Conservation (phyloP, 2,888 invertebrate species). For the Mesorhabditis spiculigera region DNA sequence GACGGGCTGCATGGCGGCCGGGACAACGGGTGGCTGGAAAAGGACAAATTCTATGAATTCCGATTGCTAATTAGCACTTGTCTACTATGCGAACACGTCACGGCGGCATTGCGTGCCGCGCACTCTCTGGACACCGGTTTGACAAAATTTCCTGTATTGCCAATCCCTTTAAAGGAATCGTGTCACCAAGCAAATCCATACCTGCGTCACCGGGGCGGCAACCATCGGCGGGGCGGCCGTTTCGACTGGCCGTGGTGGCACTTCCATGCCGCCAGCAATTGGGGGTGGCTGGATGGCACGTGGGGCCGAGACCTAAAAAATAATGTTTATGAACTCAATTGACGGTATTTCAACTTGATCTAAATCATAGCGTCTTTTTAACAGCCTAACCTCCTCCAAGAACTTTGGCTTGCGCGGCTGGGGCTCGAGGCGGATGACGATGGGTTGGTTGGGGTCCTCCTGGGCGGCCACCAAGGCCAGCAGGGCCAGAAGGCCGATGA, state of each 20-base stretch:
- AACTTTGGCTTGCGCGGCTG: conserved; percentile 27
- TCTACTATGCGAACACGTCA: too few species aligned
- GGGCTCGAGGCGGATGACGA: conserved; percentile 35
- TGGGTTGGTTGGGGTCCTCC: conserved; percentile 29
- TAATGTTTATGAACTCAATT: not conserved
- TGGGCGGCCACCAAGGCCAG: conserved; percentile 23
- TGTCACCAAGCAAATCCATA: not conserved
- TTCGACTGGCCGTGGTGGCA: too few species aligned
- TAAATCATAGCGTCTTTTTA: not conserved
- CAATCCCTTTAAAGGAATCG: not conserved
- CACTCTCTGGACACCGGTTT: too few species aligned
- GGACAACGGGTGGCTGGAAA: conserved; percentile 26
- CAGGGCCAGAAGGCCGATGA: conserved; percentile 6
- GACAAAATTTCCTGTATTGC: not conserved
- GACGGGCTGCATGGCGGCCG: conserved; percentile 34
- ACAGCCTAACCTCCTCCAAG: conserved; percentile 22
- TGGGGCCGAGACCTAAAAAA: conserved; percentile 36
- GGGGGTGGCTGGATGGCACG: conserved; percentile 35
- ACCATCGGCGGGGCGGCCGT: conserved; percentile 7
- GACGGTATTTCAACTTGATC: not conserved
- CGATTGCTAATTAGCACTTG: too few species aligned
- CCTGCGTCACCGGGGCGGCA: not conserved
- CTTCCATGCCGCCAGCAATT: conserved; percentile 10
- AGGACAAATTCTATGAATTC: too few species aligned
- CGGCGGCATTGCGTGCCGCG: too few species aligned